phyloP scores from a whole-genome alignment of 2,113 vertebrate species.

The Muntiacus muntjak region DNA sequence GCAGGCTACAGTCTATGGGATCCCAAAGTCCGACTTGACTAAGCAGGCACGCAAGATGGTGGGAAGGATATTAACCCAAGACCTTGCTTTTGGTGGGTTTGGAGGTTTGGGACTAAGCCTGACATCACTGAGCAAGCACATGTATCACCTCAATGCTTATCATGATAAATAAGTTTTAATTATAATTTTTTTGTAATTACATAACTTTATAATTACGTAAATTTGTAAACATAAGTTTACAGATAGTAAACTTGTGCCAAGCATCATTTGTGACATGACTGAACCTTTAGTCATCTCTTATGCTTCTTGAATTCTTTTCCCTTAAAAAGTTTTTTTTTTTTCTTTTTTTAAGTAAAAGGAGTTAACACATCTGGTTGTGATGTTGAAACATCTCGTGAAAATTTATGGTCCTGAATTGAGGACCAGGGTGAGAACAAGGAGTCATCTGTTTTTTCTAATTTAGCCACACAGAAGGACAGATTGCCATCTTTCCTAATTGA shows the following conservation, averaged over 20 bases:
- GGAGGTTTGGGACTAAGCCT: not conserved
- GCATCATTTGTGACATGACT: not conserved
- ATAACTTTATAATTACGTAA: not conserved
- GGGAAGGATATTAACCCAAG: not conserved
- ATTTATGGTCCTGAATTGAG: conserved; percentile 19
- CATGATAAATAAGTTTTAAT: not conserved
- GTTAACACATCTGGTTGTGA: conserved; percentile 32
- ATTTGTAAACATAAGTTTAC: not conserved
- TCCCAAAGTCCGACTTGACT: not conserved
- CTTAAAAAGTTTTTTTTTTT: not conserved
- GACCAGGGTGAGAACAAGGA: conserved; percentile 36
- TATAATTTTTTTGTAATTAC: not conserved
- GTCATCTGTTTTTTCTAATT: conserved; percentile 23
- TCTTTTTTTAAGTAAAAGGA: not conserved
- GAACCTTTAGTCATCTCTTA: not conserved
- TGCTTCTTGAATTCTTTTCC: not conserved
- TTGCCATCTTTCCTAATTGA: not conserved
- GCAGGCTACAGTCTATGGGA: not conserved
- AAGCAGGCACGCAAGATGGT: not conserved
- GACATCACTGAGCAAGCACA: not conserved
- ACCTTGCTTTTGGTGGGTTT: not conserved
- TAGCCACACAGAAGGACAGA: not conserved
- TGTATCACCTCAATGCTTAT: not conserved
- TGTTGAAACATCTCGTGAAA: conserved; percentile 26
- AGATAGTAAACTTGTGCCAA: not conserved